phyloP scores from a whole-genome alignment of 2,113 vertebrate genomes.

The Penelope pileata region DNA sequence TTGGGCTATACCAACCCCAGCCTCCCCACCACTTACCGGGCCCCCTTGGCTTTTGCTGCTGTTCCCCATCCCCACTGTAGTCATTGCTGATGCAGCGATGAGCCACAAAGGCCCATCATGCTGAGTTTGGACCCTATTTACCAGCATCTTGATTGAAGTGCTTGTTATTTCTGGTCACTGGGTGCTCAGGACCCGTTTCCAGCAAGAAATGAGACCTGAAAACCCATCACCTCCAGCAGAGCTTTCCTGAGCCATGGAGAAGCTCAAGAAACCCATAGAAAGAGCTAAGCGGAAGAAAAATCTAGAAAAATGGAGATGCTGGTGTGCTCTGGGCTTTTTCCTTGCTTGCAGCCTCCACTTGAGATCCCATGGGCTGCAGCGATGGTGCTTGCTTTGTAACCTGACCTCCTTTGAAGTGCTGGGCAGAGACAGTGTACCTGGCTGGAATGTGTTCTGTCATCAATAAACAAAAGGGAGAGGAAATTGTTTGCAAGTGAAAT shows the following conservation, averaged over 20 bases:
- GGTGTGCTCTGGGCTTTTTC: background rate
- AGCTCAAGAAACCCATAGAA: background rate
- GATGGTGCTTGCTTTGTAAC: constrained; percentile 49
- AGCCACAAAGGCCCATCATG: background rate
- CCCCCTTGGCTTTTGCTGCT: background rate
- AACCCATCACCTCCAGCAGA: background rate
- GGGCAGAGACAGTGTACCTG: constrained; percentile 48
- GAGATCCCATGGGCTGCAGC: background rate
- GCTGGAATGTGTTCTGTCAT: constrained; percentile 67
- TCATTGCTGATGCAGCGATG: fast-evolving
- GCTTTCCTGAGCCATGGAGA: background rate
- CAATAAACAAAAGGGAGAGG: constrained; percentile 74
- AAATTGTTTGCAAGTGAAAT: constrained; percentile 76
- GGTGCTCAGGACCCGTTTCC: background rate
- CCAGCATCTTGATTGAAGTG: background rate
- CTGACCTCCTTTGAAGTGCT: constrained; percentile 63
- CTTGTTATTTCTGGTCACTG: background rate
- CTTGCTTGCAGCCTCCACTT: background rate
- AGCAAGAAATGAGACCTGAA: background rate
- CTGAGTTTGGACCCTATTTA: background rate
- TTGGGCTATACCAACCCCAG: background rate
- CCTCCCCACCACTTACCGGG: no score
- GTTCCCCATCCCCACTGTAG: fast-evolving
- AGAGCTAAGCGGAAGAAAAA: background rate
- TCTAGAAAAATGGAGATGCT: background rate